Evolutionary conservation across 1,140 invertebrate genomes (phyloP).

Genomic region (Trichomalopsis sarcophagae): DNA sequence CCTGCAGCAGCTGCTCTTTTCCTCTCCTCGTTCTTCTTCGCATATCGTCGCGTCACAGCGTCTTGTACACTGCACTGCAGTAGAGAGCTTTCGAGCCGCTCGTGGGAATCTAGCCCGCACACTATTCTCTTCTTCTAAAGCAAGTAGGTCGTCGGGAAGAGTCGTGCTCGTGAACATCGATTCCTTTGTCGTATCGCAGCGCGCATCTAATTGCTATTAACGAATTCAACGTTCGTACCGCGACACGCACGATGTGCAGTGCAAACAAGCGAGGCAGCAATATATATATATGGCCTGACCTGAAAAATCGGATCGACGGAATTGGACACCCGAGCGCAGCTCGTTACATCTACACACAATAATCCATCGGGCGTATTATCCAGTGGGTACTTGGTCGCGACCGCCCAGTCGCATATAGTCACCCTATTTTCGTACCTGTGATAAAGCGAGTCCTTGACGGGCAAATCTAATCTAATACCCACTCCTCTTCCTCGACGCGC

Average conservation of each 20-base stretch:
- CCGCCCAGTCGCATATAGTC: background rate
- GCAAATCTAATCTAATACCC: slow-evolving; percentile 26
- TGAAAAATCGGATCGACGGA: too few relatives aligned
- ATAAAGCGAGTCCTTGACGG: slow-evolving; percentile 33
- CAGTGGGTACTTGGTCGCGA: background rate
- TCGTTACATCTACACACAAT: background rate
- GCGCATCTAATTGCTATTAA: background rate
- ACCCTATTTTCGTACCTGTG: slow-evolving; percentile 23
- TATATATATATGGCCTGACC: too few relatives aligned
- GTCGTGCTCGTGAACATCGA: too few relatives aligned
- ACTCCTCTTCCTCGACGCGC: background rate
- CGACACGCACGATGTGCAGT: too few relatives aligned
- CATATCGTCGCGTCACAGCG: too few relatives aligned
- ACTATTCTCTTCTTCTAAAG: background rate
- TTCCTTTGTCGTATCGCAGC: background rate
- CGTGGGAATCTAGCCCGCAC: too few relatives aligned
- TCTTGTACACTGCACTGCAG: too few relatives aligned
- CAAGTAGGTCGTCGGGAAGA: background rate
- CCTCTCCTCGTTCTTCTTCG: background rate
- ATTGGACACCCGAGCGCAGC: too few relatives aligned
- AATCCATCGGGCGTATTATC: too few relatives aligned
- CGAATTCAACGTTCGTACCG: too few relatives aligned
- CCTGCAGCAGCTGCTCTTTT: background rate
- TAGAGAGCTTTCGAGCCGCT: too few relatives aligned
- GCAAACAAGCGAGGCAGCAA: too few relatives aligned